phyloP scores from a whole-genome alignment of 2,888 invertebrate species.

The Andrena bucephala region DNA sequence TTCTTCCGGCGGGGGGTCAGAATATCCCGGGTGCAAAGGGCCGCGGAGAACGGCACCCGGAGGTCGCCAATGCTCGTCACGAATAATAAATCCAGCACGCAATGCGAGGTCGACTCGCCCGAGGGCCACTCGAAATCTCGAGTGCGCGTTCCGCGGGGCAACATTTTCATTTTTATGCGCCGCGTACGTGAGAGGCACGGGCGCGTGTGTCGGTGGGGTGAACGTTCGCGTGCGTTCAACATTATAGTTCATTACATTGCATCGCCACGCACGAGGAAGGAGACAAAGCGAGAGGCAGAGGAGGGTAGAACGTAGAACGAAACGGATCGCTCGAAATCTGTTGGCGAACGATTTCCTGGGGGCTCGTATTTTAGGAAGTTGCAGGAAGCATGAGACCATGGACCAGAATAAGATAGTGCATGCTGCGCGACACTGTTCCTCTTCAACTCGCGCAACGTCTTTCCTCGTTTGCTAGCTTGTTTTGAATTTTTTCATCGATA shows the following conservation, averaged over 20 bases:
- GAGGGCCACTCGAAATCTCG: constrained; percentile 59
- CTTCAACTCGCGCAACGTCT: constrained; percentile 58
- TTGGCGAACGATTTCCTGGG: constrained; percentile 77
- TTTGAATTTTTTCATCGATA: not conserved
- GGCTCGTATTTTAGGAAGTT: constrained; percentile 81
- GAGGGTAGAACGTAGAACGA: constrained; percentile 55
- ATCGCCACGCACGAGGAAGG: constrained; percentile 49
- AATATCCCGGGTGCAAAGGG: constrained; percentile 6
- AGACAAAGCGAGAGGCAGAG: constrained; percentile 55
- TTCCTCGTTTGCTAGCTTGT: constrained; percentile 44
- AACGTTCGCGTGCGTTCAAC: constrained; percentile 37
- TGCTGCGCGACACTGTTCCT: constrained; percentile 68
- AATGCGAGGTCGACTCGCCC: constrained; percentile 28
- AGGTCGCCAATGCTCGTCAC: constrained; percentile 35
- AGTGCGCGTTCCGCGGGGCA: constrained; percentile 55
- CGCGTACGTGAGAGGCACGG: constrained; percentile 8
- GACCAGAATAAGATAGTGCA: constrained; percentile 76
- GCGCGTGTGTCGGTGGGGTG: not conserved
- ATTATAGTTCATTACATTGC: constrained; percentile 67
- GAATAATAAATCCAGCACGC: constrained; percentile 58
- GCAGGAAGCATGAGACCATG: constrained; percentile 78
- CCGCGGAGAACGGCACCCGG: constrained; percentile 1
- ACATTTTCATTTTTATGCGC: constrained; percentile 61
- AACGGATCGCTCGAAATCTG: constrained; percentile 68
- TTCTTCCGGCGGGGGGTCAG: constrained; percentile 10